A percentile compares a stretch with the other conserved stretches of the same genome.
phyloP scores from a whole-genome alignment of 2,113 vertebrate genomes.

The Hemibagrus wyckioides region DNA sequence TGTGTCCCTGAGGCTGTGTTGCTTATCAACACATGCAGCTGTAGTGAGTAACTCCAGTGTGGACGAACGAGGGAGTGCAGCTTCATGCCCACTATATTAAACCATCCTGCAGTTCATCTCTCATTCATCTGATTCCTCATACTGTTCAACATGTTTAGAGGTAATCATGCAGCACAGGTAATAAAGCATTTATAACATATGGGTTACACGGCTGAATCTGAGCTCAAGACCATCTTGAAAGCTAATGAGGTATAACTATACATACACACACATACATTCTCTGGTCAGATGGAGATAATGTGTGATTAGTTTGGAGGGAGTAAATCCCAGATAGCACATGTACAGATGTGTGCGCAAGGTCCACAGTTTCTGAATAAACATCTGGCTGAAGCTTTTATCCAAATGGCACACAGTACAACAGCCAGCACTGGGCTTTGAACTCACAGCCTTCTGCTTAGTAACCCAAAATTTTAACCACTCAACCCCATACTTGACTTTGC shows the following conservation, averaged over 20 bases:
- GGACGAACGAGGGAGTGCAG: neutral
- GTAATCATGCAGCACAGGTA: neutral
- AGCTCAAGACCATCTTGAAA: neutral
- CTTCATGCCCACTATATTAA: neutral
- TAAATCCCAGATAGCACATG: neutral
- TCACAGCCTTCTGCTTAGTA: neutral
- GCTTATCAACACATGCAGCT: neutral
- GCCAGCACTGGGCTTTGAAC: neutral
- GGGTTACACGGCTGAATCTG: neutral
- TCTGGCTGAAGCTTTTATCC: neutral
- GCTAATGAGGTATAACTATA: neutral
- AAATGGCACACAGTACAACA: neutral
- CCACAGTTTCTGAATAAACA: neutral
- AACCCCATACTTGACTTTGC: neutral
- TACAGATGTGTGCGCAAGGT: neutral
- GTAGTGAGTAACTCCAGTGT: neutral
- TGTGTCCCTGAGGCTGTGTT: neutral
- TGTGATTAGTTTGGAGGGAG: neutral
- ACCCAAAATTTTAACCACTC: neutral
- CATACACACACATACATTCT: neutral
- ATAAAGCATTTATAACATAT: neutral
- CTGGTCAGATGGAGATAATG: neutral
- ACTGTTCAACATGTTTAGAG: neutral
- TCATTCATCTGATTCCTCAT: neutral
- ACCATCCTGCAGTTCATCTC: slow-evolving; percentile 13